Evolutionary conservation across 1,140 invertebrate genomes (phyloP).

Genomic region (Ceratoteleas bidentatus): DNA sequence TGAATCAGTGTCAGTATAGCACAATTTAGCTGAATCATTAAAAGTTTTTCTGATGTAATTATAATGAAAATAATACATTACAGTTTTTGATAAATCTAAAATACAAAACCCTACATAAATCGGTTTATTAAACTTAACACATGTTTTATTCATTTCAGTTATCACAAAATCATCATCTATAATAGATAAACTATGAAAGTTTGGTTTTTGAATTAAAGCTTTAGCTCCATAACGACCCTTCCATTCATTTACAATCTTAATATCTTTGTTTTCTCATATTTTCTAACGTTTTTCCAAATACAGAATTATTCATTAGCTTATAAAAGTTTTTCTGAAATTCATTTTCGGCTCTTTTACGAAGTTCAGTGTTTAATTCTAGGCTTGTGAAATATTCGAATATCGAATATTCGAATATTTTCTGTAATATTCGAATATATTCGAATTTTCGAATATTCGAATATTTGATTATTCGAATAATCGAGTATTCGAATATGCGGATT

Average conservation of each 20-base stretch:
- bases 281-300: no score
- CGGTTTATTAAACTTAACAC: no score
- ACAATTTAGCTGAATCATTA: not conserved
- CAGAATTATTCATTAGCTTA: constrained; percentile 78
- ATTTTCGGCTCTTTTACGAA: constrained; percentile 70
- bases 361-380: constrained; percentile 67
- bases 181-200: constrained; percentile 65
- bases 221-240: constrained; percentile 56
- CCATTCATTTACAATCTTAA: constrained; percentile 70
- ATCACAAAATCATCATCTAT: constrained; percentile 64
- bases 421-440: no score
- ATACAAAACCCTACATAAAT: constrained; percentile 61
- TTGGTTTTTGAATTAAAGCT: constrained; percentile 69
- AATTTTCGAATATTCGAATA: no score
- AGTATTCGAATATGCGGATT: no score
- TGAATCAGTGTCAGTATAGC: not conserved
- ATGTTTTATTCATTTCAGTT: constrained; percentile 64
- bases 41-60: constrained; percentile 11
- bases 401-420: no score
- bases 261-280: constrained; percentile 73
- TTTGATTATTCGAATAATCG: no score
- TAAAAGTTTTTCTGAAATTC: constrained; percentile 70
- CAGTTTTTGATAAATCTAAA: constrained; percentile 61
- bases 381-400: no score
- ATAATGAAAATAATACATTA: constrained; percentile 70